Conservation (phyloP, 1,140 invertebrate species). For the Coenobita brevimanus region DNA sequence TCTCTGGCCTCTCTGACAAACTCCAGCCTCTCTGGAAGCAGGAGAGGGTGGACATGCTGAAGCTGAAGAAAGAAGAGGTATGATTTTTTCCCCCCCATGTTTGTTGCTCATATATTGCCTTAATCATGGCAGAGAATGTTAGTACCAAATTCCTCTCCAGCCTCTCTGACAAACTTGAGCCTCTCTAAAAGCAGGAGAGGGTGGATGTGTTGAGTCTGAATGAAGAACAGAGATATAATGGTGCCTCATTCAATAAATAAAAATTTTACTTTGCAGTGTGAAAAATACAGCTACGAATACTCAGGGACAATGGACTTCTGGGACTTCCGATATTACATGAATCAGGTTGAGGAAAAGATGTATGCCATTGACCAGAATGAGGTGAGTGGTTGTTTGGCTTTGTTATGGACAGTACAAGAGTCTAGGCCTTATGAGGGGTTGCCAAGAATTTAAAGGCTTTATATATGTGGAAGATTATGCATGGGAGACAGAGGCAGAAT, state of each 20-base stretch:
- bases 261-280: constrained; percentile 72
- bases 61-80: constrained; percentile 75
- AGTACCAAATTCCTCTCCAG: constrained; percentile 74
- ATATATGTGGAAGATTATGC: too few relatives aligned
- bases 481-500: too few relatives aligned
- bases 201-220: constrained; percentile 75
- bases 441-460: too few relatives aligned
- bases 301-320: constrained; percentile 75
- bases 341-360: constrained; percentile 75
- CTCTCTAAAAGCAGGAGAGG: constrained; percentile 74
- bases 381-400: constrained; percentile 71
- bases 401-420: too few relatives aligned
- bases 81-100: constrained; percentile 71
- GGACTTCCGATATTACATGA: constrained; percentile 77
- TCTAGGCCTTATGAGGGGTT: too few relatives aligned
- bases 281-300: constrained; percentile 74
- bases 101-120: too few relatives aligned
- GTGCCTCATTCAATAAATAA: too few relatives aligned
- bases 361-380: constrained; percentile 77
- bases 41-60: constrained; percentile 74
- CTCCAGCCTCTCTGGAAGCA: constrained; percentile 74
- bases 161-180: constrained; percentile 75
- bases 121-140: too few relatives aligned
- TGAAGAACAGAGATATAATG: constrained; percentile 73
- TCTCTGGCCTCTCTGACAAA: constrained; percentile 74